Conservation (phyloP, 1,140 invertebrate genomes). For the Leptopilina boulardi region DNA sequence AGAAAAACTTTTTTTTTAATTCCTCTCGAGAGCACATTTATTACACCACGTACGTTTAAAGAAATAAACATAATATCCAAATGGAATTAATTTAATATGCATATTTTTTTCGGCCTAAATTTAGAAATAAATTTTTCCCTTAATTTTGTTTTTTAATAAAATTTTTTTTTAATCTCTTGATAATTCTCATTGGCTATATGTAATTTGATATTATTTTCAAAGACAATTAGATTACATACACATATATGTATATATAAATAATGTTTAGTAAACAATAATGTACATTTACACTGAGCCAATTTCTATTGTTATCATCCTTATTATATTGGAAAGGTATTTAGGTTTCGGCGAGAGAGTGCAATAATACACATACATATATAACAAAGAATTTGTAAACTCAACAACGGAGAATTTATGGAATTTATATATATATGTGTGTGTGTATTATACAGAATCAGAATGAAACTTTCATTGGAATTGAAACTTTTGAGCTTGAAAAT, state of each 20-base stretch:
- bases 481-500: neutral
- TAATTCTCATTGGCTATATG: no score
- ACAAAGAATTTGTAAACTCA: conserved; percentile 1
- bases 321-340: neutral
- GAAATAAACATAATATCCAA: neutral
- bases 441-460: neutral
- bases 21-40: neutral
- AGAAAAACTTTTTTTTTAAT: neutral
- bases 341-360: neutral
- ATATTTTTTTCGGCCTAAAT: no score
- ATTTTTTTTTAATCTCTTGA: no score
- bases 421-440: neutral
- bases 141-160: no score
- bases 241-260: neutral
- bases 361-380: neutral
- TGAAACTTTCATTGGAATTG: neutral
- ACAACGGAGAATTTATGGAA: neutral
- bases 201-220: no score
- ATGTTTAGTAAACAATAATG: neutral
- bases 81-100: no score
- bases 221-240: neutral
- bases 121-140: no score
- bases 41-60: neutral
- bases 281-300: neutral
- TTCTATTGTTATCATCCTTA: neutral